Conservation (phyloP, 2,888 invertebrate species). For the Griposia aprilina region DNA sequence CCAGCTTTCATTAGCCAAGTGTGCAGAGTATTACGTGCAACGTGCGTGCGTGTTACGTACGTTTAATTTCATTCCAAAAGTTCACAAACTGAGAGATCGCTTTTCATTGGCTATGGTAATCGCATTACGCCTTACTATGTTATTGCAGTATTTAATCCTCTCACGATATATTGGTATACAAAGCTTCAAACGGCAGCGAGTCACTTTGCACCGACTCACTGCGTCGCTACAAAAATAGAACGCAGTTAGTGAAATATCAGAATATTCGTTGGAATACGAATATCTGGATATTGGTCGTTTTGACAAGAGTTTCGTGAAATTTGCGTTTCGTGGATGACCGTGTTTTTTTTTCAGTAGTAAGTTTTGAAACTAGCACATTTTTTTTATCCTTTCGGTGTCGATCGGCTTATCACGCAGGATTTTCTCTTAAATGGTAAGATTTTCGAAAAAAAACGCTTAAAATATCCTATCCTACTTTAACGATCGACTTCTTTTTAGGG, state of each 20-base stretch:
- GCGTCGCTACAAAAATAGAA: conserved; percentile 19
- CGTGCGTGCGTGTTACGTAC: too few relatives aligned
- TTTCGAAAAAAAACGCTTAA: background rate
- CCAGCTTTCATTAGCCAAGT: too few relatives aligned
- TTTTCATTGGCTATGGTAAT: background rate
- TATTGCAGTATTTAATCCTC: conserved; percentile 23
- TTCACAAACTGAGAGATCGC: background rate
- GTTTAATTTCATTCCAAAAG: background rate
- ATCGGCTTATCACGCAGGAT: background rate
- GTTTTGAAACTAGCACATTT: background rate
- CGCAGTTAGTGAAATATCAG: background rate
- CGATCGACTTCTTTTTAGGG: too few relatives aligned
- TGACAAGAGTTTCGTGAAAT: conserved; percentile 20
- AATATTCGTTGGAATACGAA: conserved; percentile 12
- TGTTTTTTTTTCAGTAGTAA: too few relatives aligned
- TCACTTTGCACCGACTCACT: background rate
- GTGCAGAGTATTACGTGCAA: too few relatives aligned
- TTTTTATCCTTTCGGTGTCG: background rate
- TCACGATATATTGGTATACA: conserved; percentile 7
- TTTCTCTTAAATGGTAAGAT: background rate
- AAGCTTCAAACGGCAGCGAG: background rate
- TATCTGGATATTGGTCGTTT: conserved; percentile 22
- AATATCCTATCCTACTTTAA: background rate
- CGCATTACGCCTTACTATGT: conserved; percentile 14
- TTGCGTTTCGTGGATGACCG: background rate